Base-by-base conservation (phyloP, 2,113 vertebrate species). In the Crotalus helleri region DNA sequence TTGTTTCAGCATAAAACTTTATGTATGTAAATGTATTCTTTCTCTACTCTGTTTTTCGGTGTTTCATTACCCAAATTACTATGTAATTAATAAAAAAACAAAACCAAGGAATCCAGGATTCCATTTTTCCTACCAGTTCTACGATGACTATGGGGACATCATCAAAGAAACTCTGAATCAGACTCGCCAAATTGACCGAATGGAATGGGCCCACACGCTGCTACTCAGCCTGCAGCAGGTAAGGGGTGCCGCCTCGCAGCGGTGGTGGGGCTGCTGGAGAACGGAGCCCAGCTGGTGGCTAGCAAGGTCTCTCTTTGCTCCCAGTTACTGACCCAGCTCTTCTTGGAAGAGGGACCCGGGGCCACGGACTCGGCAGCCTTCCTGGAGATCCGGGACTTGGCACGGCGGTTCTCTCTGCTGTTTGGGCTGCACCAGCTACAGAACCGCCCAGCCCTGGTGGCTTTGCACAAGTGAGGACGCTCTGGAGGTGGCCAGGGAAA, bases 161-260 rank as follows among this genome's bases (percentile, higher is more conserved):
- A 99, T 99, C 94, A 99, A 98, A 95, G 98, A 99, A 94, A 98
- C 97, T 0, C 85, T 99, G 95, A 98, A 96, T 90, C 98, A 97
- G 94, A 96, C 95, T 24, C 98, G 98, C 91, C 97, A 97, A 89
- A 98, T 99, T 64, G 97, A 95, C 96, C 97, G 97, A 17, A 96
- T 97, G 1, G 97, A 97, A 90, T 98, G 98, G n/a, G 98, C 98
- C 91, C 98, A 85, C 93, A 98, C 98, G 0, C 94, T 99, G 55
- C 98, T 98, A 64, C 97, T 99, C 85, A 98, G 97, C 96, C 97
- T 99, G 86, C 98, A 98, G 95, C 99, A 99, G 98, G 99, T 99
- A 93, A 39, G 15, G 17, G 19, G 74, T 7, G 5, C 61, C 12
- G 5, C 61, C 12, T n/a, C 4, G 11, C 0, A 12, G 29, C 0